Conservation (phyloP, 92 coral and sea anemone genomes). For the Bergia puertoricense region DNA sequence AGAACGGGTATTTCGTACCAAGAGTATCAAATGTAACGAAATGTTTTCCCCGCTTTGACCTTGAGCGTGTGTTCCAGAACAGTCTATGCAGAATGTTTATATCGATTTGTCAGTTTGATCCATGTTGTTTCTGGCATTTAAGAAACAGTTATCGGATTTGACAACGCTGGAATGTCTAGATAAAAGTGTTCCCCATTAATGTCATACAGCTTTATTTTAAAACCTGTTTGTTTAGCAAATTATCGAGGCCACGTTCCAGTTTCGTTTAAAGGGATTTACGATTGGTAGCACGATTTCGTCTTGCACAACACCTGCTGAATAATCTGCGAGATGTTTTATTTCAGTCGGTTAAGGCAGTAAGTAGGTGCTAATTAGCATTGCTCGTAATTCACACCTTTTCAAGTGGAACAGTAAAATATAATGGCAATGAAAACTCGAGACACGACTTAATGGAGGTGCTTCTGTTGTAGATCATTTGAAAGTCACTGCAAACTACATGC, state of each 20-base stretch:
- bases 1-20: not conserved
- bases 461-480: not conserved
- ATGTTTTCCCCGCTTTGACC: not conserved
- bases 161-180: constrained; percentile 5
- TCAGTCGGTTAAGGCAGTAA: not conserved
- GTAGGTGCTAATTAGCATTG: not conserved
- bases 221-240: not conserved
- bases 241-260: not conserved
- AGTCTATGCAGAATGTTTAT: not conserved
- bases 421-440: not conserved
- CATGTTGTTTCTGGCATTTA: not conserved
- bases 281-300: not conserved
- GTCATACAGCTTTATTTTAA: not conserved
- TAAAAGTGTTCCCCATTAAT: not conserved
- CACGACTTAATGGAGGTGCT: not conserved
- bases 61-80: not conserved
- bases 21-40: not conserved
- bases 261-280: not conserved
- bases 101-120: not conserved
- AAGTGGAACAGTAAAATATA: not conserved
- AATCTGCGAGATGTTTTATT: not conserved
- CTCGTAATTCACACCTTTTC: not conserved
- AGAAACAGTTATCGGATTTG: not conserved
- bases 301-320: constrained; percentile 12
- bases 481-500: not conserved